phyloP scores from a whole-genome alignment of 2,797 vertebrate species.

The Tapera naevia region DNA sequence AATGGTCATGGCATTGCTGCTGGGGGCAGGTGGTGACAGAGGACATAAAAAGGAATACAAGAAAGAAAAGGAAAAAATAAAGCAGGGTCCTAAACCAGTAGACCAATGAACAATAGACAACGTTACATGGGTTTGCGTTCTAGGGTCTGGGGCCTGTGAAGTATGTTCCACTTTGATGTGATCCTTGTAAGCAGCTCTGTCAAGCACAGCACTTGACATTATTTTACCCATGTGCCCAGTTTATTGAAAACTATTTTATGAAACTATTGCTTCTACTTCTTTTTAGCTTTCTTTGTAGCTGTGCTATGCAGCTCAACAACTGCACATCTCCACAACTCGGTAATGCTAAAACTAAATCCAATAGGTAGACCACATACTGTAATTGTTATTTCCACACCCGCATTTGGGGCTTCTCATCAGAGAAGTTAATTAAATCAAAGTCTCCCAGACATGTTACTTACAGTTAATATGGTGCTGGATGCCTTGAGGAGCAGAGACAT shows the following conservation, averaged over 20 bases:
- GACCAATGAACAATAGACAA: background rate
- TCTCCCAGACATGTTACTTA: background rate
- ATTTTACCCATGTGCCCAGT: background rate
- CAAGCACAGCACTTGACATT: rapidly evolving
- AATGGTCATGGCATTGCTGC: background rate
- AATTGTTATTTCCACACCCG: background rate
- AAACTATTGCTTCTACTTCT: background rate
- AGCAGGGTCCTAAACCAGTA: background rate
- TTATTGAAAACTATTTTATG: background rate
- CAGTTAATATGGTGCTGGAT: background rate
- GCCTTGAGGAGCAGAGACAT: background rate
- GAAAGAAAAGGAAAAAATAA: background rate
- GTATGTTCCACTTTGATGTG: background rate
- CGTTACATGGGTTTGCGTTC: background rate
- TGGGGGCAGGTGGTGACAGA: no score
- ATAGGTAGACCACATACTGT: background rate
- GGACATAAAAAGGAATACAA: background rate
- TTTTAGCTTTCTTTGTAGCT: background rate
- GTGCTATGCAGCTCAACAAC: background rate
- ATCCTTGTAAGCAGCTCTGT: background rate
- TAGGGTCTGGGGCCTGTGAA: background rate
- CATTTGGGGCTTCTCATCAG: background rate
- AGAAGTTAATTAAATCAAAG: background rate
- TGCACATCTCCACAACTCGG: background rate
- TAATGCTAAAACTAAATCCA: background rate